Conservation (phyloP, 2,797 vertebrate genomes). For the Threskiornis aethiopicus region DNA sequence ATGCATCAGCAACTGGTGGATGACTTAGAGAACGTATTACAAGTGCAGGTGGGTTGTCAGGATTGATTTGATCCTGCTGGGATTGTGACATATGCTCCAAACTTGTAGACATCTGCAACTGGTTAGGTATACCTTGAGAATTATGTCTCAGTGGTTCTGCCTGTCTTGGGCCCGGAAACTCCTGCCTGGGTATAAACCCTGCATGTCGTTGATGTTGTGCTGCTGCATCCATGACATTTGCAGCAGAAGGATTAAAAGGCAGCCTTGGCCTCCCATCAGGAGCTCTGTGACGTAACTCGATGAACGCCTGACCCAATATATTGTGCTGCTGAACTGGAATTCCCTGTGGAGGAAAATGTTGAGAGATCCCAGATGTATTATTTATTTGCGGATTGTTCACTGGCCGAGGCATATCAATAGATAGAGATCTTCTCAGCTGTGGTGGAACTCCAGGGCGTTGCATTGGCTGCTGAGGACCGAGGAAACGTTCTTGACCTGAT, state of each 20-base stretch:
- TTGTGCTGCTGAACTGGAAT: slow-evolving; percentile 93
- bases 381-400: slow-evolving; percentile 72
- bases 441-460: slow-evolving; percentile 84
- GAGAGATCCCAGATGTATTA: slow-evolving; percentile 79
- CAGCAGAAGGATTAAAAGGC: slow-evolving; percentile 78
- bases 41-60: slow-evolving; percentile 75
- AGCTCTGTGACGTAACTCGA: slow-evolving; percentile 91
- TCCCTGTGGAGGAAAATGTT: slow-evolving; percentile 85
- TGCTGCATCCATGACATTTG: slow-evolving; percentile 77
- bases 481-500: slow-evolving; percentile 86
- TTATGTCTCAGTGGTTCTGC: slow-evolving; percentile 78
- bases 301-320: slow-evolving; percentile 95
- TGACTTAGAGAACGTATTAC: slow-evolving; percentile 87
- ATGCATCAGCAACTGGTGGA: slow-evolving; percentile 80
- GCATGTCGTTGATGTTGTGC: slow-evolving; percentile 76
- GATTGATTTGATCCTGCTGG: slow-evolving; percentile 77
- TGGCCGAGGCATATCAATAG: slow-evolving; percentile 85
- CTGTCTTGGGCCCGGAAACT: slow-evolving; percentile 83
- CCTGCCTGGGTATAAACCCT: slow-evolving; percentile 79
- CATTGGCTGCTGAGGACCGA: slow-evolving; percentile 85
- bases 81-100: slow-evolving; percentile 86
- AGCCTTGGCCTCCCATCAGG: slow-evolving; percentile 86
- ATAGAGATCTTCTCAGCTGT: slow-evolving; percentile 89
- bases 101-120: slow-evolving; percentile 78
- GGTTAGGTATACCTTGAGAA: slow-evolving; percentile 70